Evolutionary conservation across 2,113 vertebrate species (phyloP), one percentile per base, ranked within the genome.

Genomic region (Acanthochromis polyacanthus): DNA sequence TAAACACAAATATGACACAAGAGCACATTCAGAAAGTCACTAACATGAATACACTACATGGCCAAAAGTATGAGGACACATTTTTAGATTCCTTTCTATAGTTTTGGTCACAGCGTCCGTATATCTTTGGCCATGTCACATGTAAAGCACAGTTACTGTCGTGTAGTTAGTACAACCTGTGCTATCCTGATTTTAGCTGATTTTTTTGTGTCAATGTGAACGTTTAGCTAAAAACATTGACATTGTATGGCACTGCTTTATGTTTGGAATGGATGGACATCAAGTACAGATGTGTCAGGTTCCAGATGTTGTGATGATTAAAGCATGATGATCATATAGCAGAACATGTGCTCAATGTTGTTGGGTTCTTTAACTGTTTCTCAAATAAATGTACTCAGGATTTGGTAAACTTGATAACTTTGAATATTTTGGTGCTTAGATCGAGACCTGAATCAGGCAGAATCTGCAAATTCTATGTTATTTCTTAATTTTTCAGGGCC

Each of bases 21-120:
- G 62, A 36, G 8, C 32, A 36, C 22, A 71, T 43, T 43, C 38
- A 40, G 12, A 40, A 10, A 10, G 38, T 11, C 12, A 7, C 51
- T 66, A 6, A 57, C 7, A 45, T 40, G 66, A 4, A 22, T 10
- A 72, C 43, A 19, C 5, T n/a, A 53, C 20, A 19, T 19, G n/a
- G 77, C 55, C 60, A 71, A 75, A 87, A 25, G 43, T 85, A 72
- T 75, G 50, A 71, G 77, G 76, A 81, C 53, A 28, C 19, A 10
- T 16, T 66, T 43, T 50, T 45, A 14, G 6, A 14, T 43, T 43
- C 14, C 14, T 43, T 43, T 43, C 3, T 40, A 11, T 11, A 40
- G 8, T 40, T 43, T 43, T 15, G 40, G 40, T 12, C 4, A 43
- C 40, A 43, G 12, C 63, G 74, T 66, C 81, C 40, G 64, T n/a